Evolutionary conservation across 2,113 vertebrate genomes (phyloP).

Genomic region (Eclectus roratus): DNA sequence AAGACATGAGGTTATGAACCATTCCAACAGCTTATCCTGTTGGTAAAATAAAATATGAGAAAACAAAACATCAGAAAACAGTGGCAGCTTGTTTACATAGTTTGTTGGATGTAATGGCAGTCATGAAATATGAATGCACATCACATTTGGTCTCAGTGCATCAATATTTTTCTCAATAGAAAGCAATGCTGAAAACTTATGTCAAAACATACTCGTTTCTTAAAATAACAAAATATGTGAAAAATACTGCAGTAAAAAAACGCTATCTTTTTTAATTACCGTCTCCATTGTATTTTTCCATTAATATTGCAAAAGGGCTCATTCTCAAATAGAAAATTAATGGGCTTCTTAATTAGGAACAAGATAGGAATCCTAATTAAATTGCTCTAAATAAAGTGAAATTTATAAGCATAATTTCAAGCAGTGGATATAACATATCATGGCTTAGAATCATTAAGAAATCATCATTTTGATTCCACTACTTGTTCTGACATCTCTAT

Average conservation of each 20-base stretch:
- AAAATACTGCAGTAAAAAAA: background rate
- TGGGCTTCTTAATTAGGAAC: background rate
- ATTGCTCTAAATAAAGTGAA: background rate
- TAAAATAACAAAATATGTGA: background rate
- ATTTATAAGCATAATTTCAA: background rate
- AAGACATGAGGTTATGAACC: background rate
- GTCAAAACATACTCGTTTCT: background rate
- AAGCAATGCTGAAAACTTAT: background rate
- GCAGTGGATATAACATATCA: background rate
- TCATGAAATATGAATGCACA: background rate
- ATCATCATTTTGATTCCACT: background rate
- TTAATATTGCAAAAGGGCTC: background rate
- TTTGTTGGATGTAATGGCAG: background rate
- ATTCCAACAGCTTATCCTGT: background rate
- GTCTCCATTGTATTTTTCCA: background rate
- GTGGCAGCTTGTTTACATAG: background rate
- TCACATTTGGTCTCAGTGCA: background rate
- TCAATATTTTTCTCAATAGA: background rate
- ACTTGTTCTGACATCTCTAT: background rate
- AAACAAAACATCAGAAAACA: background rate
- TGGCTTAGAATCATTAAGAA: background rate
- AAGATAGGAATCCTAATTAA: conserved; percentile 6
- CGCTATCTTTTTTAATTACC: background rate
- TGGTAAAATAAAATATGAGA: background rate
- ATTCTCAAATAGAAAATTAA: background rate